These are phyloP conservation scores for Ctenopoma multispine DNA, from an alignment of 2,797 vertebrate genomes.

Conservation along the genomic window DNA sequence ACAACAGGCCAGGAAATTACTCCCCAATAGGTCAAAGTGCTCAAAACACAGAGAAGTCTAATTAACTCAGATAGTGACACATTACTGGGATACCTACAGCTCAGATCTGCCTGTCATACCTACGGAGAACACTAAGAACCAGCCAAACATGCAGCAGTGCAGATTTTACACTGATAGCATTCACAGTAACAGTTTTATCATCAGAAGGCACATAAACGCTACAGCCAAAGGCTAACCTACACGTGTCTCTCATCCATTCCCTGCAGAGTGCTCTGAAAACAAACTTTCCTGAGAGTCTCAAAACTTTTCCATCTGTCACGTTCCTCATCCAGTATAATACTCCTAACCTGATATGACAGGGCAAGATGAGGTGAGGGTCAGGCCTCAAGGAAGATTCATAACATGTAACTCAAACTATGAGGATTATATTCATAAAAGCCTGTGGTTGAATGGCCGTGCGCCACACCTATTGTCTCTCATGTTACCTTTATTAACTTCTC, in stretches of 20 bases:
- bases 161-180: constrained; percentile 51
- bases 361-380: constrained; percentile 81
- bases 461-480: constrained; percentile 65
- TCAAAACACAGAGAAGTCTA: constrained; percentile 63
- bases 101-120: constrained; percentile 32
- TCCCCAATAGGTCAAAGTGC: constrained; percentile 75
- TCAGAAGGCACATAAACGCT: constrained; percentile 45
- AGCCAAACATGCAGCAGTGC: constrained; percentile 38
- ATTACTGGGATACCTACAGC: constrained; percentile 63
- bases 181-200: constrained; percentile 56
- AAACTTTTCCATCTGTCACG: constrained; percentile 87
- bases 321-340: constrained; percentile 55
- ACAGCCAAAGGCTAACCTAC: constrained; percentile 67
- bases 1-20: constrained; percentile 79
- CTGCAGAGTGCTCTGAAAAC: constrained; percentile 77
- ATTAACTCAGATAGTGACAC: constrained; percentile 67
- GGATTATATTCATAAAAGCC: constrained; percentile 79
- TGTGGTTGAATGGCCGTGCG: constrained; percentile 68
- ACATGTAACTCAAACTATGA: constrained; percentile 80
- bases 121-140: constrained; percentile 12
- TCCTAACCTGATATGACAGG: constrained; percentile 81
- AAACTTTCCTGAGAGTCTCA: constrained; percentile 78
- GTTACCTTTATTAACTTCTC: constrained; percentile 72
- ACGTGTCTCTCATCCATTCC: constrained; percentile 74
- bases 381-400: constrained; percentile 79